Percentiles rank a stretch among this genome's conserved stretches.
Conservation (phyloP, 2,888 invertebrate species). For the Spilosoma lubricipeda region DNA sequence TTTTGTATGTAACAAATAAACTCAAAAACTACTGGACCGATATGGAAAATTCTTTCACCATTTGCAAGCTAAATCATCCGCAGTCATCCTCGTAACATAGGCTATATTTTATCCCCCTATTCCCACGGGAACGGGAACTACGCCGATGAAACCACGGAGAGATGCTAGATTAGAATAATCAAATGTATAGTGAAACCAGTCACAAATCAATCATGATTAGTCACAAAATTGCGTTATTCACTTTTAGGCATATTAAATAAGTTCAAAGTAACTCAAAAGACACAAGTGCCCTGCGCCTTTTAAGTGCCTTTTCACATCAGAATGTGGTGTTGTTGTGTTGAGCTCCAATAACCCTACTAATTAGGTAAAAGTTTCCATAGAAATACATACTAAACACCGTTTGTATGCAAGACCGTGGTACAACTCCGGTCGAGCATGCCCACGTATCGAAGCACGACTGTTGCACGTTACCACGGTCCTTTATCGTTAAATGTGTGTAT, state of each 20-base stretch:
- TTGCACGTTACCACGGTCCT: not conserved
- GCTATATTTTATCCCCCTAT: too few species aligned
- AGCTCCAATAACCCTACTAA: not conserved
- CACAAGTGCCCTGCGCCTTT: not conserved
- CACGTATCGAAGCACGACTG: not conserved
- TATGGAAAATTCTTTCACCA: too few species aligned
- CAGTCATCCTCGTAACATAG: too few species aligned
- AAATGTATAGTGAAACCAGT: not conserved
- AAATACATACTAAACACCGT: not conserved
- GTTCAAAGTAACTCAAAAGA: not conserved
- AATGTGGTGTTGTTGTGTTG: too few species aligned
- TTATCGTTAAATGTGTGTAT: not conserved
- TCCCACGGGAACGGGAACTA: too few species aligned
- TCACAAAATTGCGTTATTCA: too few species aligned
- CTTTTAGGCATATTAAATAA: not conserved
- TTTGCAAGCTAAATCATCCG: too few species aligned
- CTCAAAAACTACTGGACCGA: too few species aligned
- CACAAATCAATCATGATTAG: not conserved
- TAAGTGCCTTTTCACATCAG: not conserved
- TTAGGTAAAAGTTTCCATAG: not conserved
- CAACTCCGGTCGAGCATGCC: not conserved
- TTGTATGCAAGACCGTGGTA: not conserved
- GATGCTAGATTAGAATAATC: not conserved
- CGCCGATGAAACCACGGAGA: too few species aligned
- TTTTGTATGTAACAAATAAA: too few species aligned